These are phyloP conservation scores for Suricata suricatta DNA, from an alignment of 2,113 vertebrate genomes.

Conservation along the genomic window DNA sequence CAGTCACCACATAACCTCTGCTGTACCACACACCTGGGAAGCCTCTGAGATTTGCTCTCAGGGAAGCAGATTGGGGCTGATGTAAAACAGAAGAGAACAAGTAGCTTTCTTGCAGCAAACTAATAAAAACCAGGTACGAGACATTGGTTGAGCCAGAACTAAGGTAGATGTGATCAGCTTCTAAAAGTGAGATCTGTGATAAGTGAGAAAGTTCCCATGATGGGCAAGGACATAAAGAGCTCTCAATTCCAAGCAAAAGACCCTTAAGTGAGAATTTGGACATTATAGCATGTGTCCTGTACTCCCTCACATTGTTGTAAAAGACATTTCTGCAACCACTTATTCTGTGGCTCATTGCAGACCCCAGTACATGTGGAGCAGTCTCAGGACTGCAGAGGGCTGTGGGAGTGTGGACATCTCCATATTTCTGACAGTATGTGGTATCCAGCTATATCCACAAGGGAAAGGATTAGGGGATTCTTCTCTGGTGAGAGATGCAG, in stretches of 20 bases:
- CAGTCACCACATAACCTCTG: not conserved
- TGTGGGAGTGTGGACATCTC: not conserved
- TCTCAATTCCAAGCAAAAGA: not conserved
- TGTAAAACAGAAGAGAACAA: not conserved
- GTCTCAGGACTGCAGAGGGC: not conserved
- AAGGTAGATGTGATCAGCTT: not conserved
- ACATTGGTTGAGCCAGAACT: not conserved
- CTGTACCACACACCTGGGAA: not conserved
- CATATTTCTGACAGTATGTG: not conserved
- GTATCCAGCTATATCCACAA: not conserved
- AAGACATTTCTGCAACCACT: not conserved
- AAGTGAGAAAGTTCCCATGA: not conserved
- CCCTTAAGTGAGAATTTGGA: not conserved
- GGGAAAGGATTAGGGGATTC: not conserved
- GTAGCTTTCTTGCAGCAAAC: not conserved
- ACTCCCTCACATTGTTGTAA: not conserved
- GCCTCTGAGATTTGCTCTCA: not conserved
- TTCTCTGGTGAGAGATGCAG: not conserved
- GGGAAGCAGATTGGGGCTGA: not conserved
- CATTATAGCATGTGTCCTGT: not conserved
- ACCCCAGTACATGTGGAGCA: rapidly evolving
- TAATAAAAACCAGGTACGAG: not conserved
- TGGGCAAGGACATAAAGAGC: not conserved
- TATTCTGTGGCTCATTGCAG: not conserved
- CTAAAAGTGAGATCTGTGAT: not conserved